Percentiles rank a stretch among this genome's conserved stretches.
Evolutionary conservation across 2,888 invertebrate genomes (phyloP).

Genomic region (Limenitis arthemis): DNA sequence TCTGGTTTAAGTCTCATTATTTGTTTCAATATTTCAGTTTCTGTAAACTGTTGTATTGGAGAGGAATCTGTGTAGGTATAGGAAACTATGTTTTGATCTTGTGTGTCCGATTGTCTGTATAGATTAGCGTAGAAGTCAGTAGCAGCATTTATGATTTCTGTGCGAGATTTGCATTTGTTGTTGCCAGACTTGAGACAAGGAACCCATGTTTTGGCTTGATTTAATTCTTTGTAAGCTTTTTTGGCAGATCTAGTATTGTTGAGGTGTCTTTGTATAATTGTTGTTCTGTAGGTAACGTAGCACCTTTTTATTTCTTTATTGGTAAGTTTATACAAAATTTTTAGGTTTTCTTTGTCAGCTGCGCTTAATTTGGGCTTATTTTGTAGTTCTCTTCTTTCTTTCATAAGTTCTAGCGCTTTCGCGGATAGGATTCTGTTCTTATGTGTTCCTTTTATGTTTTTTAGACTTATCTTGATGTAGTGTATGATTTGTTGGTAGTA

Average conservation of each 20-base stretch:
- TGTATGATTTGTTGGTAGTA: slow-evolving; percentile 15
- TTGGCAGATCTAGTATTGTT: slow-evolving; percentile 15
- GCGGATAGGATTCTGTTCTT: slow-evolving; percentile 14
- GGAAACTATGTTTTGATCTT: not conserved
- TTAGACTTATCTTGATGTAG: slow-evolving; percentile 10
- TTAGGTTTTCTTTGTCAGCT: slow-evolving; percentile 17
- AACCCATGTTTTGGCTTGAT: slow-evolving; percentile 14
- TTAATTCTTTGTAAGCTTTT: slow-evolving; percentile 17
- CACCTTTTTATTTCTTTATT: too few relatives aligned
- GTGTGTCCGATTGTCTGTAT: slow-evolving; percentile 9
- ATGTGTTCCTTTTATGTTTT: slow-evolving; percentile 8
- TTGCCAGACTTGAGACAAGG: slow-evolving; percentile 7
- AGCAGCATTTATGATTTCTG: slow-evolving; percentile 18
- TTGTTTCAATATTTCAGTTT: slow-evolving; percentile 17
- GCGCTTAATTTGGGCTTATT: slow-evolving; percentile 14
- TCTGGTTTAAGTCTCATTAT: slow-evolving; percentile 18
- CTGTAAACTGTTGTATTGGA: slow-evolving; percentile 11
- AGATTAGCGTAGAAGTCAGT: slow-evolving; percentile 19
- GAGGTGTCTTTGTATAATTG: slow-evolving; percentile 13
- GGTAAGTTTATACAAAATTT: slow-evolving; percentile 17
- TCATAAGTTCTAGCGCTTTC: slow-evolving; percentile 18
- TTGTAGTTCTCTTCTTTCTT: slow-evolving; percentile 19
- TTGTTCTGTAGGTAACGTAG: slow-evolving; percentile 16
- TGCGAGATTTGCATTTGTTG: slow-evolving; percentile 8
- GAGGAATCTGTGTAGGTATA: slow-evolving; percentile 4